Percentiles rank a stretch among this genome's conserved stretches.
Conservation (phyloP, 1,140 invertebrate genomes). For the Carposina sasakii region DNA sequence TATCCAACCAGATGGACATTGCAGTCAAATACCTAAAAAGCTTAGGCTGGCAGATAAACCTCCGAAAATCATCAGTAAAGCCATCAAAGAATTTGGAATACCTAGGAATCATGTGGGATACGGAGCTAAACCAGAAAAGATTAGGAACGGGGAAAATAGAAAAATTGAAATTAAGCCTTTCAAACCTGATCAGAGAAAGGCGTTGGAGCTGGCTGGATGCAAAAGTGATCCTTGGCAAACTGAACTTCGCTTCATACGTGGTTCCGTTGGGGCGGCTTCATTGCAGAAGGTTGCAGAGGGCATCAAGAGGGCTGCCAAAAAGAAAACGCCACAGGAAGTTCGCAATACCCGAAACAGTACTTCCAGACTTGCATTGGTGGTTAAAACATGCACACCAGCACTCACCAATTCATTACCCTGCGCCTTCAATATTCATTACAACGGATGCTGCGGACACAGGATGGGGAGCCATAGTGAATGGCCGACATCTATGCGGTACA, state of each 20-base stretch:
- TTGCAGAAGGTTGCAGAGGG: conserved; percentile 9
- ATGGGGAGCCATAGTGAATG: conserved; percentile 5
- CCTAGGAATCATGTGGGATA: conserved; percentile 16
- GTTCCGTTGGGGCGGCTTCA: conserved; percentile 62
- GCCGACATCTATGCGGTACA: neutral
- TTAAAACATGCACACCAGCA: neutral
- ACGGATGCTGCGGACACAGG: conserved; percentile 7
- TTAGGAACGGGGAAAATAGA: conserved; percentile 7
- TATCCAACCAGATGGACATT: neutral
- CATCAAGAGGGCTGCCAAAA: conserved; percentile 14
- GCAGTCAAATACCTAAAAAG: neutral
- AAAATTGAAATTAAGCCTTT: neutral
- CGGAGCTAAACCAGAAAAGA: conserved; percentile 6
- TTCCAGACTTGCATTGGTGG: conserved; percentile 11
- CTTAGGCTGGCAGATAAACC: conserved; percentile 9
- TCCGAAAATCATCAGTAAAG: neutral
- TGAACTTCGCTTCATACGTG: conserved; percentile 67
- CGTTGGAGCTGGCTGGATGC: conserved; percentile 1
- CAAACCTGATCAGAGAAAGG: neutral
- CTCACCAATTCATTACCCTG: neutral
- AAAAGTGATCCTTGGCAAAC: conserved; percentile 6
- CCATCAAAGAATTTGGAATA: conserved; percentile 5
- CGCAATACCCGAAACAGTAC: neutral
- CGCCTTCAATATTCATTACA: conserved; percentile 4
- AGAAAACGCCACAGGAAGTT: conserved; percentile 11